Percentiles rank a stretch among this genome's conserved stretches.
phyloP scores from a whole-genome alignment of 2,888 invertebrate species.

The Steinernema scapterisci region DNA sequence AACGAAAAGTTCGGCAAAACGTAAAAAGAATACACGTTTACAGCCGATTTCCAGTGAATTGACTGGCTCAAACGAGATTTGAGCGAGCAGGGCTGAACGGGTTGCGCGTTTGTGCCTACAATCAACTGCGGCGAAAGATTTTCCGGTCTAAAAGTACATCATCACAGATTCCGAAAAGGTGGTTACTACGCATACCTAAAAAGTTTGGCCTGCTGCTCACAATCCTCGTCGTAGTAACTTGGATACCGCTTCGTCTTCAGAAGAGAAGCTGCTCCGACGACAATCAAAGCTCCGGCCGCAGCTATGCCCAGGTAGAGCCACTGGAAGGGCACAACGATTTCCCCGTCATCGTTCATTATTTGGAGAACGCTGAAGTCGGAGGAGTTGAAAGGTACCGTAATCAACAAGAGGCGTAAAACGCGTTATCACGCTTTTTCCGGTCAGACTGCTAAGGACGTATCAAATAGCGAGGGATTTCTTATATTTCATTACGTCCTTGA shows the following conservation, averaged over 20 bases:
- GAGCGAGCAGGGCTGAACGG: slow-evolving; percentile 50
- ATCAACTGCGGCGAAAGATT: slow-evolving; percentile 47
- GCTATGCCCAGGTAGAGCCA: slow-evolving; percentile 10
- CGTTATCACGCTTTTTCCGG: no score
- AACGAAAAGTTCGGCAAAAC: slow-evolving; percentile 33
- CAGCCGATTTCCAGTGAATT: slow-evolving; percentile 55
- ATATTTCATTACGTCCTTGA: not conserved
- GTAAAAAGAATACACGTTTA: slow-evolving; percentile 32
- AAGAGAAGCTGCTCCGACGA: slow-evolving; percentile 14
- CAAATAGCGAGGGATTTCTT: not conserved
- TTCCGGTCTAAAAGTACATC: slow-evolving; percentile 43
- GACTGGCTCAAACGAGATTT: slow-evolving; percentile 46
- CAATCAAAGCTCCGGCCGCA: not conserved
- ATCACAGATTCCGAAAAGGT: not conserved
- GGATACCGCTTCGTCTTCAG: not conserved
- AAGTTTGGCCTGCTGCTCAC: slow-evolving; percentile 50
- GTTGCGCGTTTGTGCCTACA: slow-evolving; percentile 47
- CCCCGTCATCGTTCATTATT: slow-evolving; percentile 9
- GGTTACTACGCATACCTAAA: slow-evolving; percentile 37
- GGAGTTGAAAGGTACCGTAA: no score
- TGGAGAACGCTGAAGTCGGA: not conserved
- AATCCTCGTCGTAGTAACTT: slow-evolving; percentile 45
- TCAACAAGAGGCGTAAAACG: no score
- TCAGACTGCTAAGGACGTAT: no score
- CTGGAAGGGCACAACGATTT: slow-evolving; percentile 2